phyloP scores from a whole-genome alignment of 2,113 vertebrate genomes.

The Herpetotheres cachinnans region DNA sequence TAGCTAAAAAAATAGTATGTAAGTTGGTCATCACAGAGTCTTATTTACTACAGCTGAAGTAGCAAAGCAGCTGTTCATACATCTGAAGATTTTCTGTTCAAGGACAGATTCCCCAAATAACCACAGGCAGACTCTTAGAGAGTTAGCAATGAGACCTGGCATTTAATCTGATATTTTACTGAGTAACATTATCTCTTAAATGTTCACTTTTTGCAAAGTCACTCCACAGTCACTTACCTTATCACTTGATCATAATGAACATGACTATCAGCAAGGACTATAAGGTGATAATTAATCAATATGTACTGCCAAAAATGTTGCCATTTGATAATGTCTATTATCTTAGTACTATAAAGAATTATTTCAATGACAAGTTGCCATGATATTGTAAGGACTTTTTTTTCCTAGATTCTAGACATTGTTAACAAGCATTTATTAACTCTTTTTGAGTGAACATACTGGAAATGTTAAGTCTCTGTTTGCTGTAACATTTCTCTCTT shows the following conservation, averaged over 20 bases:
- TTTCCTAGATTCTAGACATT: neutral
- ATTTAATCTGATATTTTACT: conserved; percentile 58
- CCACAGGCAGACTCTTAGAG: conserved; percentile 10
- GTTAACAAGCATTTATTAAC: neutral
- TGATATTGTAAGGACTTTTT: neutral
- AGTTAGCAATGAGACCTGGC: conserved; percentile 44
- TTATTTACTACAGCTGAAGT: neutral
- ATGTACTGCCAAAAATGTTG: conserved; percentile 32
- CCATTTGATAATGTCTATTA: conserved; percentile 6
- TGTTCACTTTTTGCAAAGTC: conserved; percentile 33
- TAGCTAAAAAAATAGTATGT: neutral
- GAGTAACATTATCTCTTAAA: conserved; percentile 31
- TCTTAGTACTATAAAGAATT: conserved; percentile 1
- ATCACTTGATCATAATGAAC: conserved; percentile 24
- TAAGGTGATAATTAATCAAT: conserved; percentile 55
- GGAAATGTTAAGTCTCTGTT: neutral
- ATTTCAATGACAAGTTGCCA: conserved; percentile 3
- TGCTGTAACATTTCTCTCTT: neutral
- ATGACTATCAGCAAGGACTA: neutral
- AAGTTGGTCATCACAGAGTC: neutral
- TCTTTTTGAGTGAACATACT: neutral
- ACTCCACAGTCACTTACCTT: conserved; percentile 25
- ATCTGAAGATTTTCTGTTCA: neutral
- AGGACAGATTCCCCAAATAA: conserved; percentile 49
- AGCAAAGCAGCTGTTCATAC: neutral